Conservation (phyloP, 2,797 vertebrate genomes). For the Myotis pilosus region DNA sequence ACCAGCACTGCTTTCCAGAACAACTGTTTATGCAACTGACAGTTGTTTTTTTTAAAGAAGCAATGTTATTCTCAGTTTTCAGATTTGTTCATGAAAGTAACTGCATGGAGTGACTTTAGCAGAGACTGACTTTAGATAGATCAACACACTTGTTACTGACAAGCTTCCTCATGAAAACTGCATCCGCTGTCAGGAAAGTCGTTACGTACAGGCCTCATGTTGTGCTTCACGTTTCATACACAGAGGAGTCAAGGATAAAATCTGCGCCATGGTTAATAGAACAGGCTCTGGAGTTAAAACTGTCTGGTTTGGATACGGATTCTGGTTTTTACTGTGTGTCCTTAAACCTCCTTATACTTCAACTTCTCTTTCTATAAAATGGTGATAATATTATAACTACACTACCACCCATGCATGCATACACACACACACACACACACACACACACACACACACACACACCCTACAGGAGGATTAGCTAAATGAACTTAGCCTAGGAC, state of each 20-base stretch:
- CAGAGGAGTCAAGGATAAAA: neutral
- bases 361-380: constrained; percentile 19
- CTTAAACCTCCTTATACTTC: neutral
- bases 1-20: neutral
- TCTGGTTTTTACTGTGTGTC: neutral
- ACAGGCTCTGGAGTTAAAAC: neutral
- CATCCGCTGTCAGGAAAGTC: neutral
- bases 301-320: neutral
- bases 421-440: no score
- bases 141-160: neutral
- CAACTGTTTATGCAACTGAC: neutral
- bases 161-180: neutral
- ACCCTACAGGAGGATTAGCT: neutral
- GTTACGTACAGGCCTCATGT: rapidly evolving
- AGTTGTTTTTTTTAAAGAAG: neutral
- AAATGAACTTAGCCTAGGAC: neutral
- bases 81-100: neutral
- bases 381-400: neutral
- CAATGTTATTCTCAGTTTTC: neutral
- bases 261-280: neutral
- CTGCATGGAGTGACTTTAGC: neutral
- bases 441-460: rapidly evolving
- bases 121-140: neutral
- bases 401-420: rapidly evolving
- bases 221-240: neutral